Evolutionary conservation across 2,888 invertebrate genomes (phyloP).

Genomic region (Scelioninae gen. 1): DNA sequence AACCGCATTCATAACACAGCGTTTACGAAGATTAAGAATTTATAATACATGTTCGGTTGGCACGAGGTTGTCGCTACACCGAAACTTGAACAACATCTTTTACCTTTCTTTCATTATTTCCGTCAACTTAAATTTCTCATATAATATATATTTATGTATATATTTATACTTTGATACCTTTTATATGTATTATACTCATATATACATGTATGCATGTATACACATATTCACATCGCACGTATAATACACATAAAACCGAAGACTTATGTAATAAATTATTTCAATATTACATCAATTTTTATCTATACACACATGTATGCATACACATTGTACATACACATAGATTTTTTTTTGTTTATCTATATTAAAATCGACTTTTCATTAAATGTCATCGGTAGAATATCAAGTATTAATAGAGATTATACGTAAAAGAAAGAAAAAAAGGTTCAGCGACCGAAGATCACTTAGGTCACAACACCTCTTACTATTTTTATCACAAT

Average conservation of each 20-base stretch:
- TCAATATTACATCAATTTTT: conserved; percentile 80
- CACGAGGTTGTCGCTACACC: conserved; percentile 64
- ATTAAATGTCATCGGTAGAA: conserved; percentile 76
- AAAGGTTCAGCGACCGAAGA: conserved; percentile 22
- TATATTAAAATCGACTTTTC: conserved; percentile 74
- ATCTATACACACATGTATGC: conserved; percentile 79
- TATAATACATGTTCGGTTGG: conserved; percentile 50
- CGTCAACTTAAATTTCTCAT: conserved; percentile 38
- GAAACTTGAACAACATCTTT: conserved; percentile 81
- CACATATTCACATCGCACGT: conserved; percentile 56
- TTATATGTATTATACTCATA: conserved; percentile 66
- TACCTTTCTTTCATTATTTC: conserved; percentile 26
- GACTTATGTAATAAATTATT: conserved; percentile 76
- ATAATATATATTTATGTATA: conserved; percentile 59
- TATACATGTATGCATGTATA: conserved; percentile 51
- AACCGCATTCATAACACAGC: conserved; percentile 56
- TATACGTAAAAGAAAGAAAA: conserved; percentile 74
- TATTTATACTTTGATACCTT: conserved; percentile 45
- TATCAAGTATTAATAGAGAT: conserved; percentile 76
- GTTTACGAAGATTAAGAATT: conserved; percentile 47
- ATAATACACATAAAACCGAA: conserved; percentile 70
- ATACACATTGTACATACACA: conserved; percentile 68
- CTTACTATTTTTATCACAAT: no score
- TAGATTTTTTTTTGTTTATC: conserved; percentile 47
- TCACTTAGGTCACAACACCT: conserved; percentile 32